Conservation (phyloP, 2,888 invertebrate genomes). For the Limnephilus marmoratus region DNA sequence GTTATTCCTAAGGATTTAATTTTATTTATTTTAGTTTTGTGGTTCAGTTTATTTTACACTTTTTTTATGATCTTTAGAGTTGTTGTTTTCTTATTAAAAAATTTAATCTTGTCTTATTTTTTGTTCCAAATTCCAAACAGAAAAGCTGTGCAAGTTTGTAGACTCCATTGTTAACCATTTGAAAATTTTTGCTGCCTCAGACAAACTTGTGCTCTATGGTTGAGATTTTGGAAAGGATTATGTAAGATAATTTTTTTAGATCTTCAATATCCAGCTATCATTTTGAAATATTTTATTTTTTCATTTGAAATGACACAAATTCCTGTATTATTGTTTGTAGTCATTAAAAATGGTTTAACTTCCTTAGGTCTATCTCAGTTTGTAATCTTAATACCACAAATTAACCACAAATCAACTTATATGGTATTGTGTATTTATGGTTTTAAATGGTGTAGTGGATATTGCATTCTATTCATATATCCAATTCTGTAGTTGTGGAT, state of each 20-base stretch:
- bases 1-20: too few species aligned
- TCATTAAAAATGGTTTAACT: background rate
- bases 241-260: too few species aligned
- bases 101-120: background rate
- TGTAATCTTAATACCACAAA: background rate
- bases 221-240: too few species aligned
- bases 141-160: background rate
- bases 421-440: background rate
- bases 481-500: background rate
- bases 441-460: background rate
- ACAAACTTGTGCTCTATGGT: background rate
- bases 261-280: too few species aligned
- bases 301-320: background rate
- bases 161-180: background rate
- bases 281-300: background rate
- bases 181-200: background rate
- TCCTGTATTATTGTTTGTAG: background rate
- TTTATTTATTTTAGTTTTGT: too few species aligned
- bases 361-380: background rate
- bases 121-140: background rate
- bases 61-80: too few species aligned
- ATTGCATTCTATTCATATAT: background rate
- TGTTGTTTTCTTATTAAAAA: too few species aligned
- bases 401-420: background rate
- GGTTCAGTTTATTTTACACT: too few species aligned